Evolutionary conservation across 2,113 vertebrate species (phyloP), one percentile per base, ranked within the genome.

Genomic region (Ibidorhyncha struthersii): DNA sequence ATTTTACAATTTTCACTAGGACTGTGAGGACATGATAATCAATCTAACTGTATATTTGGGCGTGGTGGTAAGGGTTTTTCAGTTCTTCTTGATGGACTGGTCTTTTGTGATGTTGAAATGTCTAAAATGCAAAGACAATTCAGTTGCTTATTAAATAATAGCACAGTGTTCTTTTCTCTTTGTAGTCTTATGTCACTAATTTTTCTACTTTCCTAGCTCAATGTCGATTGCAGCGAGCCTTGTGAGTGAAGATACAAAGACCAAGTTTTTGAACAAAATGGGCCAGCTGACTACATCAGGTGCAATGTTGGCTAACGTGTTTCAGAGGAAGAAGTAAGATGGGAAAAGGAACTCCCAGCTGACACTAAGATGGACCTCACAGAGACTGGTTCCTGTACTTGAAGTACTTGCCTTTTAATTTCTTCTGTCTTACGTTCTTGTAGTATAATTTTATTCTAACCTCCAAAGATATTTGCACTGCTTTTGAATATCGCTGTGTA

Each of bases 391-490:
- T 98, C 98, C 97, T 98, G 99, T 99, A 99, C 99, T 99, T 99
- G 99, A 99, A 99, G 98, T 98, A 98, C 98, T 98, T 97, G 97
- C 98, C 98, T 99, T 99, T 99, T 99, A 99, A 98, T 98, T 98
- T 98, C 98, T 94, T 98, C 97, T 92, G 91, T 98, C 98, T 98
- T 96, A 96, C 80, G 96, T 98, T 98, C 97, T 98, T 97, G 96
- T 98, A 98, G 98, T 99, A 98, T 97, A 96, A 98, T 98, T 99
- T 99, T 98, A 98, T 99, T 99, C 98, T 98, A 98, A 98, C 98
- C 98, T 99, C 99, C 99, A 99, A 99, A 99, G 99, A 99, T 98
- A 99, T 99, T 99, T 99, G 99, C 99, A 99, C 99, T 99, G 99
- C 98, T 98, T 98, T 98, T 97, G 98, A 98, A 98, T 98, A 98